Evolutionary conservation across 2,113 vertebrate genomes (phyloP).

Genomic region (Neodontobutis hainanensis): DNA sequence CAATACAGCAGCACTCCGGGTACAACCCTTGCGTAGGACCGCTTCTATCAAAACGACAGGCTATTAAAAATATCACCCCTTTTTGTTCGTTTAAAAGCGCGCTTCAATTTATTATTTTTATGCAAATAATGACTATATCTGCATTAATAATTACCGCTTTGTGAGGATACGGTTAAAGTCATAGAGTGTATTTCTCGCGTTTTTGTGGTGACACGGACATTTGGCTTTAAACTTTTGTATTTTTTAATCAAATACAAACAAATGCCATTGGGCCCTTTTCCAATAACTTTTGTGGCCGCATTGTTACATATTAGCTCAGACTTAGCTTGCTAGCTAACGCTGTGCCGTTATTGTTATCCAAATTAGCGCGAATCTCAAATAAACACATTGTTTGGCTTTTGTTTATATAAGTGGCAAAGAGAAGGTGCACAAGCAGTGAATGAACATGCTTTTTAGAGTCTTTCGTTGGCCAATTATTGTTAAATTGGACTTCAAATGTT

Average conservation of each 20-base stretch:
- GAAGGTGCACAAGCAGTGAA: no score
- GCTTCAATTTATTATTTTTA: background rate
- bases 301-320: background rate
- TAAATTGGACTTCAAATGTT: no score
- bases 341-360: background rate
- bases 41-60: background rate
- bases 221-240: background rate
- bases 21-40: no score
- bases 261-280: background rate
- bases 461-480: no score
- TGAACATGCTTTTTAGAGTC: no score
- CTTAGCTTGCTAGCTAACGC: no score
- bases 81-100: background rate
- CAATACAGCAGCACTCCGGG: background rate
- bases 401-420: background rate
- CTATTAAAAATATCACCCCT: background rate
- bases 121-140: background rate
- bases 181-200: background rate
- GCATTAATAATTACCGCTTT: background rate
- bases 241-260: background rate
- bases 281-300: background rate
- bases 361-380: background rate
- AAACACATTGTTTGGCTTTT: background rate
- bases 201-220: background rate
- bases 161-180: background rate